Conservation (phyloP, 1,140 invertebrate species). For the Nasonia longicornis region DNA sequence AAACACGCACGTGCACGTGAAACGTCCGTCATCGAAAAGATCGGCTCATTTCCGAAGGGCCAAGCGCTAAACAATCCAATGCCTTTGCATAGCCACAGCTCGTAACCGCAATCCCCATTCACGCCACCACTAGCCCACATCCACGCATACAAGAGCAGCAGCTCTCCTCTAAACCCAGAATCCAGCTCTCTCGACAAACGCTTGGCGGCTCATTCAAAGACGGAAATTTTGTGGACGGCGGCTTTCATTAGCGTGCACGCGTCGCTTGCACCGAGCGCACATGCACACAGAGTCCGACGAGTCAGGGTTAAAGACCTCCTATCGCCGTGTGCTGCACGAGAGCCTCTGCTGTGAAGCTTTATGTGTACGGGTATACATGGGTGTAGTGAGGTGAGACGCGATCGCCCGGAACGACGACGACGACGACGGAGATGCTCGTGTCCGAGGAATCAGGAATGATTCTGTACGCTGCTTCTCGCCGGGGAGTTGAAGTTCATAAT, state of each 20-base stretch:
- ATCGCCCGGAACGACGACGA: slow-evolving; percentile 1
- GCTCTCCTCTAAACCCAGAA: too few relatives aligned
- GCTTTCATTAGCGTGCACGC: slow-evolving; percentile 13
- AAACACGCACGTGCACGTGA: too few relatives aligned
- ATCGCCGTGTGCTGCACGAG: background rate
- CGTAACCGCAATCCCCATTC: background rate
- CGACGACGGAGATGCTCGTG: background rate
- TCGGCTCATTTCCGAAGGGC: too few relatives aligned
- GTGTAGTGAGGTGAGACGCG: background rate
- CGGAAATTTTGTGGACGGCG: slow-evolving; percentile 23
- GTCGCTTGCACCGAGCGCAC: background rate
- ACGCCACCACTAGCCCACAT: background rate
- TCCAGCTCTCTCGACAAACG: background rate
- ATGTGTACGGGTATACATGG: background rate
- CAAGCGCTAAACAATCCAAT: too few relatives aligned
- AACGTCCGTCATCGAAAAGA: too few relatives aligned
- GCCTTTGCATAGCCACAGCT: too few relatives aligned
- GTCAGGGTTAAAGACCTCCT: slow-evolving; percentile 35
- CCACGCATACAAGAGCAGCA: too few relatives aligned
- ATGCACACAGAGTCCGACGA: background rate
- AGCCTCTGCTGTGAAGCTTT: background rate
- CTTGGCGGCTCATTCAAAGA: slow-evolving; percentile 1
- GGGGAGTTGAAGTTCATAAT: too few relatives aligned
- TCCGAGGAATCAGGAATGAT: too few relatives aligned
- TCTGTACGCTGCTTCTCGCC: too few relatives aligned